Base-by-base conservation (phyloP, 92 coral and sea anemone species). In the Paragorgia papillata region DNA sequence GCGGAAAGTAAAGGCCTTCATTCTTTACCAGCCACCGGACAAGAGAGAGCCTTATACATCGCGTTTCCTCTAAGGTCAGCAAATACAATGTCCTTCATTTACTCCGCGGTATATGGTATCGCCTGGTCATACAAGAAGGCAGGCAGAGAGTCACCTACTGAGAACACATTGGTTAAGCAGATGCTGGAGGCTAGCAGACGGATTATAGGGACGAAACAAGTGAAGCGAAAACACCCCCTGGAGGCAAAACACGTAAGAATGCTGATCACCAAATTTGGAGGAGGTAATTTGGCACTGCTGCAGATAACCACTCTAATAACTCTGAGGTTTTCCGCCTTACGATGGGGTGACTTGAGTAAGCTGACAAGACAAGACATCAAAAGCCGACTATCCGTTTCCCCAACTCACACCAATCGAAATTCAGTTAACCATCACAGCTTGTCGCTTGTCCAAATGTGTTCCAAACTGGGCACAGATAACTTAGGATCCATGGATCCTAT, bases 401-500 rank as follows among this genome's bases (percentile, higher is more conserved):
- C 15, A 31, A 37, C 69, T 62, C 13, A 13, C 12, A 6, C 12
- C 69, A 15, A 62, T 37, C n/a, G 27, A 32, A 9, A 22, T 48
- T 62, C 69, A 17, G 3, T 2, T 20, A 14, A 13, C 19, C 35
- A 13, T 27, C 9, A 62, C 69, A 15, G 48, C 69, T 14, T 13
- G 44, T 48, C 41, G 69, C 12, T 8, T 62, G 33, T n/a, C 69
- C 20, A 21, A 32, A 10, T 37, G 24, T 35, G 25, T 62, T 31
- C 44, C 31, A 14, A 62, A 62, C 69, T 62, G 69, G 69, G 17
- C 20, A 2, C n/a, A 37, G 48, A 62, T 62, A 14, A 62, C 69
- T 31, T 20, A 35, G 34, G 87, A 86, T 57, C 34, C 79, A 14
- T 82, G 87, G 87, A 57, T 80, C 13, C 31, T 84, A n/a, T n/a